These are phyloP conservation scores for Pristionchus exspectatus DNA, from an alignment of 2,888 invertebrate genomes.

Conservation along the genomic window DNA sequence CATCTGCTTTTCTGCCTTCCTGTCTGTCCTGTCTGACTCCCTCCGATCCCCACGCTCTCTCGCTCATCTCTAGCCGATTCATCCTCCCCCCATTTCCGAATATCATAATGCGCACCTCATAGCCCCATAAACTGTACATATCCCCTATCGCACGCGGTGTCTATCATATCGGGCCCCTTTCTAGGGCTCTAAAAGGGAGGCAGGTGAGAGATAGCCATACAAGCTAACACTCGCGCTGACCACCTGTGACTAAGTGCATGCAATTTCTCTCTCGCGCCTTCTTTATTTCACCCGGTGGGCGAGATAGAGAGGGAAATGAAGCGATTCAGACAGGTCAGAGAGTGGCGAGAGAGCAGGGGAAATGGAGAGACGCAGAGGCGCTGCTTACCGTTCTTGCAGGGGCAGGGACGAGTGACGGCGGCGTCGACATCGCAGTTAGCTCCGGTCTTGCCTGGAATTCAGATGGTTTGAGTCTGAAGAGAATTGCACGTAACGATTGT, in stretches of 20 bases:
- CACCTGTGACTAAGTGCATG: conserved; percentile 26
- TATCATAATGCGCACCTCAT: conserved; percentile 17
- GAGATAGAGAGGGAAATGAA: not conserved
- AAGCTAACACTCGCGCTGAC: not conserved
- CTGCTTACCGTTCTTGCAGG: conserved; percentile 24
- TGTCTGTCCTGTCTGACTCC: not conserved
- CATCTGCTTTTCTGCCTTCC: conserved; percentile 15
- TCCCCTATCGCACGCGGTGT: not conserved
- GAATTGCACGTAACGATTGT: too few species aligned
- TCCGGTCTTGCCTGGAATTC: conserved; percentile 1
- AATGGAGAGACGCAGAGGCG: not conserved
- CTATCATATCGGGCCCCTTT: not conserved
- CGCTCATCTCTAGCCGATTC: not conserved
- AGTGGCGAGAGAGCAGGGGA: not conserved
- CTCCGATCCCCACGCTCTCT: not conserved
- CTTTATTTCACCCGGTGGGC: not conserved
- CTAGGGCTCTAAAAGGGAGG: not conserved
- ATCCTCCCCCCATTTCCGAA: conserved; percentile 19
- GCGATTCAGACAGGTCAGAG: not conserved
- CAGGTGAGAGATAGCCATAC: conserved; percentile 35
- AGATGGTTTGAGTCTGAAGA: not conserved
- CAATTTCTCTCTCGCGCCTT: not conserved
- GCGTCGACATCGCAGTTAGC: not conserved
- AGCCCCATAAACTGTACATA: conserved; percentile 35
- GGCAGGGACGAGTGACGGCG: not conserved